Evolutionary conservation across 2,888 invertebrate genomes (phyloP).

Genomic region (Eupithecia pulchellata): DNA sequence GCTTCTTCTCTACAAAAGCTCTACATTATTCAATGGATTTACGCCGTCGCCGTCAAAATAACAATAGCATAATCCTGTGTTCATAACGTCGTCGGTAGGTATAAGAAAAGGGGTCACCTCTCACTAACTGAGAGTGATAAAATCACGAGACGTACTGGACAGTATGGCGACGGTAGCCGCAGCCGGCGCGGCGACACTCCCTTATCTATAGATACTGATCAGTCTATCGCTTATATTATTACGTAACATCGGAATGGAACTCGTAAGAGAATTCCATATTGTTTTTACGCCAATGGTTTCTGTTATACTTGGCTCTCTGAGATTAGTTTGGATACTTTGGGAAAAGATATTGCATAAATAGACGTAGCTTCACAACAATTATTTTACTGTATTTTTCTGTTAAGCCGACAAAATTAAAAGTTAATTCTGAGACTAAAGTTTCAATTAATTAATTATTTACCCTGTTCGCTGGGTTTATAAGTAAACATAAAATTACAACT

Average conservation of each 20-base stretch:
- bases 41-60: constrained; percentile 27
- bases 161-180: constrained; percentile 42
- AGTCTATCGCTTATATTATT: constrained; percentile 15
- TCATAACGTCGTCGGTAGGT: constrained; percentile 10
- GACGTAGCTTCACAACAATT: neutral
- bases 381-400: neutral
- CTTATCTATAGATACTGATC: constrained; percentile 12
- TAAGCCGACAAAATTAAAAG: neutral
- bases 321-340: neutral
- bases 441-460: neutral
- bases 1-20: neutral
- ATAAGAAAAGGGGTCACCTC: constrained; percentile 38
- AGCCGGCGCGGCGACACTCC: constrained; percentile 54
- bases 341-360: neutral
- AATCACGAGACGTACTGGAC: constrained; percentile 42
- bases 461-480: neutral
- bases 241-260: neutral
- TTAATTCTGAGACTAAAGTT: neutral
- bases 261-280: neutral
- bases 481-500: too few relatives aligned
- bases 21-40: constrained; percentile 26
- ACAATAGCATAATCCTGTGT: constrained; percentile 25
- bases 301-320: neutral
- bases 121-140: constrained; percentile 47
- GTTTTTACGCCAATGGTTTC: neutral